Conservation (phyloP, 37 sponge, comb jelly and placozoan species). For the Agelas oroides region DNA sequence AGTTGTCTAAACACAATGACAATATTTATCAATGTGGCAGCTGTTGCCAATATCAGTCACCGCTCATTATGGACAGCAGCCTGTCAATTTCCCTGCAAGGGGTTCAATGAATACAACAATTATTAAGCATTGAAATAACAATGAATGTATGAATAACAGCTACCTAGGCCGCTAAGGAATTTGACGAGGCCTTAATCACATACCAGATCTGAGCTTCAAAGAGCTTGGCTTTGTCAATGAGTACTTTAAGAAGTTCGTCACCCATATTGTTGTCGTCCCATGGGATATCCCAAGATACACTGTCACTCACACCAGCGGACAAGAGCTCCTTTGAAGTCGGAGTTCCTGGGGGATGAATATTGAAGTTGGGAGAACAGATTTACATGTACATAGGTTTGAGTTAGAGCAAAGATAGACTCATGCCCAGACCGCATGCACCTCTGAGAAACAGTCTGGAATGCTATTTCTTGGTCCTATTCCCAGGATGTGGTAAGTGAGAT, state of each 20-base stretch:
- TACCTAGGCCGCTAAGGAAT: not conserved
- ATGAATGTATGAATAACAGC: constrained; percentile 9
- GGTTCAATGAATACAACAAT: not conserved
- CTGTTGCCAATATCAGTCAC: not conserved
- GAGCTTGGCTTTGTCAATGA: constrained; percentile 44
- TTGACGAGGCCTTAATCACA: not conserved
- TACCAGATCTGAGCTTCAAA: constrained; percentile 63
- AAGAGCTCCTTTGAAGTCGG: no score
- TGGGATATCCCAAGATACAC: not conserved
- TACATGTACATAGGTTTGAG: no score
- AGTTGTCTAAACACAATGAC: no score
- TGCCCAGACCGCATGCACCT: no score
- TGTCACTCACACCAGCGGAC: no score
- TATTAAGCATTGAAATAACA: not conserved
- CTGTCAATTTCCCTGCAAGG: constrained; percentile 4
- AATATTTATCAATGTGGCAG: no score
- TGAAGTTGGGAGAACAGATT: no score
- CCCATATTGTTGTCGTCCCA: constrained; percentile 40
- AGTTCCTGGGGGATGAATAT: no score
- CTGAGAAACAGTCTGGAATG: no score
- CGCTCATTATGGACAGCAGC: not conserved
- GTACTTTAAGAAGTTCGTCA: constrained; percentile 52
- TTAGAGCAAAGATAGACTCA: no score
- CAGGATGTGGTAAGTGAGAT: no score
- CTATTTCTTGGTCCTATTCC: no score